phyloP scores from a whole-genome alignment of 2,888 invertebrate species.

The Anticlea derivata region DNA sequence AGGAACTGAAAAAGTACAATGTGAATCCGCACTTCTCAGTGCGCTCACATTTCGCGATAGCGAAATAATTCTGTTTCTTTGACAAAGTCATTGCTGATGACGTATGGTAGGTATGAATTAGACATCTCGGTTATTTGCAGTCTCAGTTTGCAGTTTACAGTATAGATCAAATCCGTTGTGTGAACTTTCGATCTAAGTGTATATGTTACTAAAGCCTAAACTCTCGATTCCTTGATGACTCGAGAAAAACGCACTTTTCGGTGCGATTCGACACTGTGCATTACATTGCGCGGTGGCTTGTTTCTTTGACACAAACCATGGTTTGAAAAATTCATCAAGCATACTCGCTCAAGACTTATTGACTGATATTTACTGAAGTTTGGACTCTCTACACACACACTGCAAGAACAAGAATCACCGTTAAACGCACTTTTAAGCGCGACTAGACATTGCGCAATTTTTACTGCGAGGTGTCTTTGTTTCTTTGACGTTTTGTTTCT shows the following conservation, averaged over 20 bases:
- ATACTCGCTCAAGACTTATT: too few species aligned
- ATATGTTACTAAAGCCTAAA: too few species aligned
- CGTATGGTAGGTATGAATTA: too few species aligned
- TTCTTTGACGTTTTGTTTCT: neutral
- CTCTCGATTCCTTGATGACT: too few species aligned
- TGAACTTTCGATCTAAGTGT: neutral
- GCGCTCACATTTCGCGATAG: conserved; percentile 8
- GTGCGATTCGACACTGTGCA: too few species aligned
- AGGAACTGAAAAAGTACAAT: neutral
- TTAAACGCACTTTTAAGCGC: conserved; percentile 17
- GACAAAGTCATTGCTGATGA: neutral
- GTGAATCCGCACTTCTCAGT: conserved; percentile 19
- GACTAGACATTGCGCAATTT: neutral
- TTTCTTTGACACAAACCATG: neutral
- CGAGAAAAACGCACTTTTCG: too few species aligned
- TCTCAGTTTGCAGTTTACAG: neutral
- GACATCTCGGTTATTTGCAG: too few species aligned
- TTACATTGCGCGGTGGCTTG: neutral
- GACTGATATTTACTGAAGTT: too few species aligned
- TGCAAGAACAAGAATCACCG: neutral
- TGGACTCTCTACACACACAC: too few species aligned
- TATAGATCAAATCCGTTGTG: neutral
- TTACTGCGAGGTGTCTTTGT: neutral
- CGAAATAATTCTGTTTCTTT: conserved; percentile 2
- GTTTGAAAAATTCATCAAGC: too few species aligned